These are phyloP conservation scores for Triops longicaudatus DNA, from an alignment of 1,140 invertebrate species.

Conservation along the genomic window DNA sequence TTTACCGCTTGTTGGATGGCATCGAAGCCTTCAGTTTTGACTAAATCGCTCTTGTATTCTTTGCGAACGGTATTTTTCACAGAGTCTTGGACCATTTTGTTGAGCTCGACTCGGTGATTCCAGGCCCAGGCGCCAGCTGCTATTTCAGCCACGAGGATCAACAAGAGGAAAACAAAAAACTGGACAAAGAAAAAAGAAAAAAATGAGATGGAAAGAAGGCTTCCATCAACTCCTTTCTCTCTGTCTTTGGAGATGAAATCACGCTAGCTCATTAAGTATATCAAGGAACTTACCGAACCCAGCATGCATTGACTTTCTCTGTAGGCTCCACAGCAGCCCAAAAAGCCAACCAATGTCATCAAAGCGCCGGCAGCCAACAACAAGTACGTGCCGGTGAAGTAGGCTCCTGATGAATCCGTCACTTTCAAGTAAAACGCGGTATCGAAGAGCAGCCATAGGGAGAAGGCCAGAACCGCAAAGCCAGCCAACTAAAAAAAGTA, in stretches of 20 bases:
- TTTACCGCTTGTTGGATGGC: constrained; percentile 55
- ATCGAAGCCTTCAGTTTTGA: constrained; percentile 56
- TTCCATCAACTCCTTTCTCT: neutral
- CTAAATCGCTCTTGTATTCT: constrained; percentile 52
- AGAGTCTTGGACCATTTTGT: constrained; percentile 50
- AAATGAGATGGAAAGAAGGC: neutral
- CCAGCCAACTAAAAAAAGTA: constrained; percentile 61
- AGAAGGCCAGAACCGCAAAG: constrained; percentile 52
- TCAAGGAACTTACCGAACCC: constrained; percentile 53
- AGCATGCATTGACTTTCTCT: constrained; percentile 80
- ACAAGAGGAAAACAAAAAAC: constrained; percentile 62
- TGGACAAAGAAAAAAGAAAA: constrained; percentile 40
- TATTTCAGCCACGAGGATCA: constrained; percentile 69
- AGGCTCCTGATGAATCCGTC: constrained; percentile 57
- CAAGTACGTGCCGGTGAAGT: constrained; percentile 61
- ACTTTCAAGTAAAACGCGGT: constrained; percentile 58
- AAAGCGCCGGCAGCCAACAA: constrained; percentile 67
- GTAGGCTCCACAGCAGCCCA: constrained; percentile 83
- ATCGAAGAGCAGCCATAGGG: constrained; percentile 59
- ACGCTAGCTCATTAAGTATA: neutral
- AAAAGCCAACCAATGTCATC: constrained; percentile 73
- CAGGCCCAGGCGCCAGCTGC: constrained; percentile 64
- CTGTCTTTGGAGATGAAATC: neutral
- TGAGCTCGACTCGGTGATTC: constrained; percentile 54
- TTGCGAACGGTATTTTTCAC: constrained; percentile 57